Base-by-base conservation (phyloP, 2,113 vertebrate genomes). In the Cebus imitator region DNA sequence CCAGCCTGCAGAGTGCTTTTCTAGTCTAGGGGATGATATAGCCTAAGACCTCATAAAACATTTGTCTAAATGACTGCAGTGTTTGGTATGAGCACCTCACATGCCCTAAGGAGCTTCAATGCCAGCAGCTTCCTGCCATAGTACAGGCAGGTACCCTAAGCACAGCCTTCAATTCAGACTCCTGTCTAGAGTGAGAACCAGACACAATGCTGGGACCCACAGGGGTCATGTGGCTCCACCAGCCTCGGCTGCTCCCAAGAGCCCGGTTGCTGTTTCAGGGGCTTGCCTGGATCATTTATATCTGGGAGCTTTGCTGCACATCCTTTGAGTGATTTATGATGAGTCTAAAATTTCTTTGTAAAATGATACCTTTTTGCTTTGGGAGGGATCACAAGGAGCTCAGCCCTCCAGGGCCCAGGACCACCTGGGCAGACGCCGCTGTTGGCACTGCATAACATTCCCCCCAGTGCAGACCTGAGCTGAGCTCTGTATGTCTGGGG, bases 391-490 rank as follows among this genome's bases (percentile, higher is more conserved):
- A 12, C 8, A 14, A 37, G 35, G 50, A 52, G 37, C 37, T 72
- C 57, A 58, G 58, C 30, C 57, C 27, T 35, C 66, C 30, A 11
- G 86, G 2, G 25, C 76, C 89, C 35, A 40, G 72, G 78, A 70
- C 70, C 64, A n/a, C 55, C 64, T 35, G 10, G 83, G 48, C 14
- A 73, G 66, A 75, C 9, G 90, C 50, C 55, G 17, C 50, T 50
- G 3, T 64, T 2, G 72, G 30, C 52, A 57, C 94, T 66, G 57
- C 8, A 81, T 79, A 96, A 89, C 94, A 88, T 72, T 96, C 2
- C 95, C 82, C 1, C 57, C 87, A 18, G 0, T 18, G 9, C 97
- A 97, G 93, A 66, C 94, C 97, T 97, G 95, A 96, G 96, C 97
- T 68, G 17, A 66, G 91, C 23, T 9, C 95, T 23, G 35, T n/a